These are phyloP conservation scores for Hydrozoanthus tunicans DNA, from an alignment of 64 coral and sea anemone species.

Conservation along the genomic window DNA sequence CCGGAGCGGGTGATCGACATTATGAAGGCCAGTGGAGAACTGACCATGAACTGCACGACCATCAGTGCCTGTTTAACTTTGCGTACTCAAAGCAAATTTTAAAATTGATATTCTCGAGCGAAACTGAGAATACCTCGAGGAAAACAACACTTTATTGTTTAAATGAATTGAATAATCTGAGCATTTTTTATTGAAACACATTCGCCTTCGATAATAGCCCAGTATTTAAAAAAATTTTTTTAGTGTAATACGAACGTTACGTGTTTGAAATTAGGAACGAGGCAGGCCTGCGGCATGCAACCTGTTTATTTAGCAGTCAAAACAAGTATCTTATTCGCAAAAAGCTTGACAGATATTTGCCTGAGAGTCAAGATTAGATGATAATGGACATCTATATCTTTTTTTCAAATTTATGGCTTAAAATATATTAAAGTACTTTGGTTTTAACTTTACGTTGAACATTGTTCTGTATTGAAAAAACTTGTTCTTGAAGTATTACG, in stretches of 20 bases:
- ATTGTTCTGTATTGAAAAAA: too few species aligned
- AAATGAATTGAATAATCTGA: too few species aligned
- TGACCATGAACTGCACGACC: background rate
- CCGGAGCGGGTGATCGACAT: background rate
- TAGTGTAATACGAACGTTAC: too few species aligned
- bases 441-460: too few species aligned
- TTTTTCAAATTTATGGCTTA: too few species aligned
- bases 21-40: background rate
- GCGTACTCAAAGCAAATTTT: background rate
- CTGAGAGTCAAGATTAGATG: conserved; percentile 1
- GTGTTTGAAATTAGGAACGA: too few species aligned
- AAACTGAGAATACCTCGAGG: background rate
- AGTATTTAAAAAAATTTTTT: too few species aligned
- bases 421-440: too few species aligned
- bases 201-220: too few species aligned
- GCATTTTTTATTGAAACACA: too few species aligned
- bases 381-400: background rate
- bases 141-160: too few species aligned
- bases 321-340: background rate
- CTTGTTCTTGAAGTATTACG: too few species aligned
- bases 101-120: background rate
- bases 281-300: background rate
- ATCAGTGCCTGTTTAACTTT: background rate
- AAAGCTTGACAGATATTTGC: background rate
- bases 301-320: background rate